Evolutionary conservation across 2,888 invertebrate species (phyloP), one percentile per base, ranked within the genome.

Genomic region (Campoplex nolae): DNA sequence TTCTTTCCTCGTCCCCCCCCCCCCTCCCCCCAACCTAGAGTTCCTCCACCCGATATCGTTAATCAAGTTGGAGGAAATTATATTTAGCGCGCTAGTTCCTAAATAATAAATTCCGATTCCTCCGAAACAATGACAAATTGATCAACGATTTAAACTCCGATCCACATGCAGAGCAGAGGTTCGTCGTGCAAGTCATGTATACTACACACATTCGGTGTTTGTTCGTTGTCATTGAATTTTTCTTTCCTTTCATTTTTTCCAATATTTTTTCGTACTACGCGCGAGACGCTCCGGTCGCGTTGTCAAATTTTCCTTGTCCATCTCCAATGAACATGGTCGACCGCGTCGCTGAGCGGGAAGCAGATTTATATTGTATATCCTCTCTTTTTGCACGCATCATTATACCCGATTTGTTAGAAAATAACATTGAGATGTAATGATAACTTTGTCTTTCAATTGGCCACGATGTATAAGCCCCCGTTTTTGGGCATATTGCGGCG

Each of bases 391-490:
- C 82, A 82, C 58, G 62, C n/a, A 81, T 78, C 82, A 78, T 84
- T 32, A 32, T 16, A 32, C 16, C 16, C 32, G 32, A 62, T 62
- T 87, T 13, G 74, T 58, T 80, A 71, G 56, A 4, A 85, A 75
- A 84, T 83, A 88, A 89, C 85, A 88, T 77, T 76, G 67, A 62
- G 67, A 32, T 90, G 88, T 89, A 89, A n/a, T n/a, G n/a, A 89
- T 89, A 83, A 88, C 67, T 79, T 84, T 87, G 86, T 51, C 67
- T 90, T 89, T 80, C 79, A 80, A 83, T 75, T 77, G 77, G 68
- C 54, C 54, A 78, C 73, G 38, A 81, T 67, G 86, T 73, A 45
- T 65, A 74, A 56, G 51, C 62, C 28, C 62, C 28, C 62, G 32
- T 32, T 62, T 62, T 62, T 28, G 62, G 28, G 62, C 23, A 23